phyloP scores from a whole-genome alignment of 2,797 vertebrate genomes.

The Melanotaenia pygmaea region DNA sequence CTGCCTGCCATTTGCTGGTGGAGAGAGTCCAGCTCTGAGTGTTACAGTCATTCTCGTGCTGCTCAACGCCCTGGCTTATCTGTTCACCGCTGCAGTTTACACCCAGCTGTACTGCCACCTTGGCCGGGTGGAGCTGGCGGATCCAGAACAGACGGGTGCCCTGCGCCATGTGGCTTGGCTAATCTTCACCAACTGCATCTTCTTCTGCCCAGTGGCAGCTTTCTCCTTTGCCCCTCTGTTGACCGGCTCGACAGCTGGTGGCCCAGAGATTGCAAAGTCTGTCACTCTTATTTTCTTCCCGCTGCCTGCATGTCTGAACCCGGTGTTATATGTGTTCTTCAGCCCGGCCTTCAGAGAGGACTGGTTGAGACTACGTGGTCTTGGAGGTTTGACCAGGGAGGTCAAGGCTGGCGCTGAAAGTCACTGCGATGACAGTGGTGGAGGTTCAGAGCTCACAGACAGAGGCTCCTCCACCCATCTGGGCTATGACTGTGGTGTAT shows the following conservation, averaged over 20 bases:
- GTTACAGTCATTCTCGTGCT: slow-evolving; percentile 93
- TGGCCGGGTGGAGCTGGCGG: slow-evolving; percentile 91
- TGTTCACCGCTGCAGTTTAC: slow-evolving; percentile 94
- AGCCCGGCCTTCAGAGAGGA: slow-evolving; percentile 96
- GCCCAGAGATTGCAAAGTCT: slow-evolving; percentile 95
- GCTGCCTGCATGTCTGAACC: slow-evolving; percentile 93
- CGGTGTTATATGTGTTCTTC: slow-evolving; percentile 95
- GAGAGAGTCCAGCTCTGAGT: slow-evolving; percentile 88
- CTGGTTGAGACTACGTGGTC: slow-evolving; percentile 88
- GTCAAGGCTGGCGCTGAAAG: slow-evolving; percentile 56
- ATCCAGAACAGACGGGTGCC: slow-evolving; percentile 89
- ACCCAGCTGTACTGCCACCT: slow-evolving; percentile 94
- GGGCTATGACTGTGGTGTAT: slow-evolving; percentile 89
- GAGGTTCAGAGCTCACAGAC: slow-evolving; percentile 76
- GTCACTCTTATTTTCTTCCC: slow-evolving; percentile 98
- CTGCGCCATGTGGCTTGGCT: slow-evolving; percentile 97
- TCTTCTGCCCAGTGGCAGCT: slow-evolving; percentile 97
- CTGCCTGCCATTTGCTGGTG: slow-evolving; percentile 94
- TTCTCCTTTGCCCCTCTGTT: slow-evolving; percentile 95
- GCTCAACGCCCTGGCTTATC: slow-evolving; percentile 91
- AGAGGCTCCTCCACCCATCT: slow-evolving; percentile 82
- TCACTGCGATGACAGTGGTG: slow-evolving; percentile 65
- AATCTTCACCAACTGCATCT: slow-evolving; percentile 99
- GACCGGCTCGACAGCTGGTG: slow-evolving; percentile 85
- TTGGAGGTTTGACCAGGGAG: slow-evolving; percentile 52